Evolutionary conservation across 2,113 vertebrate species (phyloP), one percentile per base, ranked within the genome.

Genomic region (Circaetus gallicus): DNA sequence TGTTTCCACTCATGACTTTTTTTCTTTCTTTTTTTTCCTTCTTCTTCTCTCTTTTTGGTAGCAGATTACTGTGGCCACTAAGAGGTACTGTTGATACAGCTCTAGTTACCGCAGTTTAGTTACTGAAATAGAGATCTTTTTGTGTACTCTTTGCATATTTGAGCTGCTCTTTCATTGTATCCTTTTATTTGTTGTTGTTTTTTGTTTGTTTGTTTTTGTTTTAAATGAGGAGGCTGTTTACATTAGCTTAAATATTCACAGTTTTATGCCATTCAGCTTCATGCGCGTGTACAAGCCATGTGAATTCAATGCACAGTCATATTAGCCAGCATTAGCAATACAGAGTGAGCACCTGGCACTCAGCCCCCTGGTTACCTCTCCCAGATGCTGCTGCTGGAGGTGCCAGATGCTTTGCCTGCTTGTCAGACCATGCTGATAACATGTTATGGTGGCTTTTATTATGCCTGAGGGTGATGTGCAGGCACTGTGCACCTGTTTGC

Each of bases 21-120:
- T 9, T 11, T 18, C 1, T 61, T 42, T 15, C 28, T 43, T 36
- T 3, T 11, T 10, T 22, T 38, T 25, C 32, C 24, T 17, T 15
- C 4, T 42, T 16, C 26, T 25, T 82, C n/a, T 22, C 6, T 86
- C 61, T 61, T 77, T 82, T 95, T 95, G 61, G 78, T 95, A 93
- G 84, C 91, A 59, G 84, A 95, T 95, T 93, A 55, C 53, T 85
- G 43, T 73, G 91, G 78, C 93, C 96, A 95, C 94, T 95, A 94
- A 97, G 94, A 96, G 95, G 93, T 97, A 97, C 89, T 97, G 94
- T 97, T 97, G 96, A 96, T 91, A 96, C 91, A 95, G 96, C 93
- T 95, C 94, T 97, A 90, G 91, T 96, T 90, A 91, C 62, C 2
- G 3, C 71, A 58, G 66, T 91, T 91, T 70, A 55, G 78, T 89